A percentile compares a stretch with the other conserved stretches of the same genome.
Conservation (phyloP, 2,113 vertebrate species). For the Oryzias woworae region DNA sequence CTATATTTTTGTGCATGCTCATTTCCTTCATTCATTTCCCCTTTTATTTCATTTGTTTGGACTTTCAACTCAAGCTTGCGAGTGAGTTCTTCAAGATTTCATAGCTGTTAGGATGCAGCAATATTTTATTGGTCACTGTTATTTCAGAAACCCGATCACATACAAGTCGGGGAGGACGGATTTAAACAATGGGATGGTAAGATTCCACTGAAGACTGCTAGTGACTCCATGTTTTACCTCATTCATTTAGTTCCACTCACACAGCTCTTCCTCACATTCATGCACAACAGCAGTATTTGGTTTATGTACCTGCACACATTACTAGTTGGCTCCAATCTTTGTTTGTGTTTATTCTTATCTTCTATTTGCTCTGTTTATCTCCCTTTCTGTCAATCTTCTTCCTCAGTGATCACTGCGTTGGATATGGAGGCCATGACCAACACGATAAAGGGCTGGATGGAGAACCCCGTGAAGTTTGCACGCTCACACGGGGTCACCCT, state of each 20-base stretch:
- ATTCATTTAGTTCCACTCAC: constrained; percentile 14
- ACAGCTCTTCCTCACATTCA: constrained; percentile 3
- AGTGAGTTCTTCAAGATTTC: constrained; percentile 69
- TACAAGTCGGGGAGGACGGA: constrained; percentile 84
- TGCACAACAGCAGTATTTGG: constrained; percentile 1
- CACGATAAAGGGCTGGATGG: constrained; percentile 79
- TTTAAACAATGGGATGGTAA: constrained; percentile 91
- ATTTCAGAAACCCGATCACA: constrained; percentile 87
- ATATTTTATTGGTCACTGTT: constrained; percentile 87
- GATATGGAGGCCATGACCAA: constrained; percentile 85
- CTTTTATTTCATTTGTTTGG: constrained; percentile 5
- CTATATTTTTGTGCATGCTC: neutral
- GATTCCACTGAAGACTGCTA: constrained; percentile 79
- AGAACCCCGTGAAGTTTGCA: constrained; percentile 83
- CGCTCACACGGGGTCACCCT: constrained; percentile 77
- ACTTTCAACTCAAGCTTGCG: constrained; percentile 56
- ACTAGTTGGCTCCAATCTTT: constrained; percentile 1
- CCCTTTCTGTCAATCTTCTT: constrained; percentile 4
- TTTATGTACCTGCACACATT: constrained; percentile 8
- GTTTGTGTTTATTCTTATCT: constrained; percentile 5
- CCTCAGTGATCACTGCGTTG: constrained; percentile 77
- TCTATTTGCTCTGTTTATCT: neutral
- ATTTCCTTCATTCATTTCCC: neutral
- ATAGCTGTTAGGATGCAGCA: constrained; percentile 78
- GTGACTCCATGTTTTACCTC: constrained; percentile 33